phyloP scores from a whole-genome alignment of 2,797 vertebrate genomes.

The Otolemur crassicaudatus region DNA sequence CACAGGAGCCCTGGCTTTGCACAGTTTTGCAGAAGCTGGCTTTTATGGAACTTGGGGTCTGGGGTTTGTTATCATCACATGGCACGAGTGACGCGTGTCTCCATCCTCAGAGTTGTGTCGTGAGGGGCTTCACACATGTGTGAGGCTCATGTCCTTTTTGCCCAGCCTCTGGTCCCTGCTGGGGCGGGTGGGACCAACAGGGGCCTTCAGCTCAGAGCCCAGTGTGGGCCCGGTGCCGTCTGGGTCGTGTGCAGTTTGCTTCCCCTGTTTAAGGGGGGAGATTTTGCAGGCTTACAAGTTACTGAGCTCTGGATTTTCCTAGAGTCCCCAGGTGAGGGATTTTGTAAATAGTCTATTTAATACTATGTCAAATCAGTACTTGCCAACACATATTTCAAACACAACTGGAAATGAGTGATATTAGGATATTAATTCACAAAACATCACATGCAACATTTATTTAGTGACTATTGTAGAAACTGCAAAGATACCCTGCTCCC shows the following conservation, averaged over 20 bases:
- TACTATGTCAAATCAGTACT: background rate
- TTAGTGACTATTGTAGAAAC: background rate
- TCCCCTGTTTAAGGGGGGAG: background rate
- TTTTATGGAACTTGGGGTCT: background rate
- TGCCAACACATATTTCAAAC: background rate
- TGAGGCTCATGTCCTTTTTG: background rate
- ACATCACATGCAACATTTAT: background rate
- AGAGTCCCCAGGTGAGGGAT: background rate
- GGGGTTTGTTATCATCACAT: background rate
- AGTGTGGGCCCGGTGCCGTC: accelerated
- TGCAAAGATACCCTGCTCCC: accelerated
- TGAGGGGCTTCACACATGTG: background rate
- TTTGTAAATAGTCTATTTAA: background rate
- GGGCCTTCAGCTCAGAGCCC: background rate
- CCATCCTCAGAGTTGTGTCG: background rate
- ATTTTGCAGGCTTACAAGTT: background rate
- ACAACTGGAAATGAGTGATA: background rate
- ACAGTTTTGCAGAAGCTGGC: background rate
- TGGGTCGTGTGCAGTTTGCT: no score
- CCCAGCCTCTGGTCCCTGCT: background rate
- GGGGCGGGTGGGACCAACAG: background rate
- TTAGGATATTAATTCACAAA: background rate
- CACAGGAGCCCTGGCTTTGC: background rate
- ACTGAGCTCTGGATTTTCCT: background rate
- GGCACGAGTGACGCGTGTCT: accelerated